phyloP scores from a whole-genome alignment of 2,113 vertebrate species.

The Haemorhous mexicanus region DNA sequence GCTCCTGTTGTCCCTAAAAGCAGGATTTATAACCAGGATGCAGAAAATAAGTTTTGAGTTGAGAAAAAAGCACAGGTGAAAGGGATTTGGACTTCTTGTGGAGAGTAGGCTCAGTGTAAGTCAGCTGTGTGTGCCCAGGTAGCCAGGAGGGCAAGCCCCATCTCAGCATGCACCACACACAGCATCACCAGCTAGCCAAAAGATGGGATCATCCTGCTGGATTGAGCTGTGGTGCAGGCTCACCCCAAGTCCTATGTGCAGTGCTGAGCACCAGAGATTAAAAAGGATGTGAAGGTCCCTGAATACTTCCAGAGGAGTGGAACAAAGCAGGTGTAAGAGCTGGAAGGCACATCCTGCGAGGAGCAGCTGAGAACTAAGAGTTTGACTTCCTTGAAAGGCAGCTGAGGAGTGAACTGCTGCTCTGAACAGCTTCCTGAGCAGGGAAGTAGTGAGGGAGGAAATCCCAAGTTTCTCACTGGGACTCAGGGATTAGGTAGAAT shows the following conservation, averaged over 20 bases:
- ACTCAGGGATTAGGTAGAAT: background rate
- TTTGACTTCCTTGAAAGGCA: background rate
- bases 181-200: rapidly evolving
- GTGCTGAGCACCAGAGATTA: too few relatives aligned
- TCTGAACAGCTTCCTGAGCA: background rate
- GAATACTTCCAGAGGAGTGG: background rate
- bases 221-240: rapidly evolving
- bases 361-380: rapidly evolving
- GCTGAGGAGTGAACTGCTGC: background rate
- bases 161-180: background rate
- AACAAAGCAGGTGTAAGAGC: background rate
- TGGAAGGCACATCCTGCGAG: background rate
- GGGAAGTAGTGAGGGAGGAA: background rate
- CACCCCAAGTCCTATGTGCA: too few relatives aligned
- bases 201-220: rapidly evolving
- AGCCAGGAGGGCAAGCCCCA: background rate
- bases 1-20: background rate
- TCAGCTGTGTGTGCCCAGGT: rapidly evolving
- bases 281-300: background rate
- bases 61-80: background rate
- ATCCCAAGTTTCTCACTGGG: background rate
- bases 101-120: background rate
- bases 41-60: background rate
- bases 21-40: background rate
- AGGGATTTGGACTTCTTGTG: background rate